Evolutionary conservation across 1,140 invertebrate genomes (phyloP).

Genomic region (Apis cerana): DNA sequence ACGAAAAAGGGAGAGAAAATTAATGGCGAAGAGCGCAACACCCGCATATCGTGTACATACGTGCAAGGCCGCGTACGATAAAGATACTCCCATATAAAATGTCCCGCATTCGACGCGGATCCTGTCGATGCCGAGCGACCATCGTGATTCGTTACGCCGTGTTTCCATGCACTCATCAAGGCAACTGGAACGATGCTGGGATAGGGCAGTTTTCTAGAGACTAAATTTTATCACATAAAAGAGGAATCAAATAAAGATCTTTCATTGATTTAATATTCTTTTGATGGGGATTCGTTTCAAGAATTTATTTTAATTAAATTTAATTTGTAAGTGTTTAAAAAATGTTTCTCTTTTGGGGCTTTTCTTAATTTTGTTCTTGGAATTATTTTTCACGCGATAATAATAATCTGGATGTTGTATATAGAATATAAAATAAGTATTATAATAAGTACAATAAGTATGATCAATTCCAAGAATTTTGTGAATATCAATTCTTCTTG

Average conservation of each 20-base stretch:
- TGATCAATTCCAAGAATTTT: neutral
- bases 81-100: slow-evolving; percentile 44
- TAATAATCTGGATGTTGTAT: neutral
- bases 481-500: neutral
- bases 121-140: neutral
- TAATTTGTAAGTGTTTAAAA: too few relatives aligned
- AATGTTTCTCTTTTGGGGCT: too few relatives aligned
- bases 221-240: neutral
- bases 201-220: slow-evolving; percentile 21
- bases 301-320: neutral
- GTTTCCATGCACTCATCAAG: slow-evolving; percentile 31
- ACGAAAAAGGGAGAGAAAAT: slow-evolving; percentile 49
- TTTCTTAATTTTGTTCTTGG: too few relatives aligned
- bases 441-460: too few relatives aligned
- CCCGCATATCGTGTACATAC: slow-evolving; percentile 61
- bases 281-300: too few relatives aligned
- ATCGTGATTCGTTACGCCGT: slow-evolving; percentile 10
- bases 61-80: slow-evolving; percentile 61
- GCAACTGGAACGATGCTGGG: slow-evolving; percentile 7
- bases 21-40: slow-evolving; percentile 51
- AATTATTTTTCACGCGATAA: too few relatives aligned
- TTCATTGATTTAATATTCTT: neutral
- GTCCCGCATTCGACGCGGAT: slow-evolving; percentile 40
- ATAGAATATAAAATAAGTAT: neutral
- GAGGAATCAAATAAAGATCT: neutral